These are phyloP conservation scores for Drosophila sproati DNA, from an alignment of 1,140 invertebrate species.

Conservation along the genomic window DNA sequence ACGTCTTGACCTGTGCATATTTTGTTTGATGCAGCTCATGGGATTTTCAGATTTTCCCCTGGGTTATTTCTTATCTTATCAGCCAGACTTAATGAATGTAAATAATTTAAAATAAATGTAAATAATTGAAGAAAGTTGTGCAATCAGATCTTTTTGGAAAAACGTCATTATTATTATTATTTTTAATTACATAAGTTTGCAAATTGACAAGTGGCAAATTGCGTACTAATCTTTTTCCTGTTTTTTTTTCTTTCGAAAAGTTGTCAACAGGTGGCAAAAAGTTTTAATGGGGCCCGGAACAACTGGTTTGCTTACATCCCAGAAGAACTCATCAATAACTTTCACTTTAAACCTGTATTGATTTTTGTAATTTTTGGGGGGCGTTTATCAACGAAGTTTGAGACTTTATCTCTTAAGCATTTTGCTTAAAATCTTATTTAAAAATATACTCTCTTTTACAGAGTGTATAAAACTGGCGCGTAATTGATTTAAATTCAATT, in stretches of 20 bases:
- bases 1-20: constrained; percentile 17
- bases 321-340: background rate
- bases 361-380: background rate
- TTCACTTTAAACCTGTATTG: background rate
- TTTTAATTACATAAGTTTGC: constrained; percentile 6
- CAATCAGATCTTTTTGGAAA: constrained; percentile 18
- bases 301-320: background rate
- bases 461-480: constrained; percentile 12
- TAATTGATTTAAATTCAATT: constrained; percentile 35
- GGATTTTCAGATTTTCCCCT: constrained; percentile 29
- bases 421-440: background rate
- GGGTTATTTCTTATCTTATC: constrained; percentile 34
- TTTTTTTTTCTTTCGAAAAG: background rate
- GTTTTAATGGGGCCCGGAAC: background rate
- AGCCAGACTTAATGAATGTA: constrained; percentile 1
- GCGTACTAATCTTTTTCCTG: background rate
- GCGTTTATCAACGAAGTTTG: background rate
- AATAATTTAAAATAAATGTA: background rate
- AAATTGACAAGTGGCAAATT: background rate
- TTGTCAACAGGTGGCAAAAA: background rate
- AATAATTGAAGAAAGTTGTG: constrained; percentile 12
- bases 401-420: background rate
- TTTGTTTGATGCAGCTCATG: constrained; percentile 1
- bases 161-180: constrained; percentile 22
- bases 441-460: background rate